Evolutionary conservation across 1,140 invertebrate species (phyloP).

Genomic region (Drosophila aff.): DNA sequence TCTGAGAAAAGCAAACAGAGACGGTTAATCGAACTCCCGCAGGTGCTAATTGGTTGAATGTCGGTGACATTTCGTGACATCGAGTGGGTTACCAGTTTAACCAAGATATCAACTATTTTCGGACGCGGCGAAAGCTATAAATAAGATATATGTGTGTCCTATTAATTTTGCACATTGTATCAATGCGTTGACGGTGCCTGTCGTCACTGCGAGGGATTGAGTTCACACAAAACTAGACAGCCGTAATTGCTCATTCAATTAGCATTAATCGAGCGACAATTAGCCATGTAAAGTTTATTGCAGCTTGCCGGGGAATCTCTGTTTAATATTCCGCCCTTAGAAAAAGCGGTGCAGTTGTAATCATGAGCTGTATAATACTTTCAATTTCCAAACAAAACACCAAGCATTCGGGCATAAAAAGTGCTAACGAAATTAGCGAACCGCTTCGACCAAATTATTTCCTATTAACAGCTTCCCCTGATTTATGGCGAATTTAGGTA

Average conservation of each 20-base stretch:
- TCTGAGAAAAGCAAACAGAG: slow-evolving; percentile 16
- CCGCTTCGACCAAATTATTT: slow-evolving; percentile 7
- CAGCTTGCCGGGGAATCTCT: not conserved
- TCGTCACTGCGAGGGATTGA: slow-evolving; percentile 29
- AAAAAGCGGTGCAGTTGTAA: slow-evolving; percentile 11
- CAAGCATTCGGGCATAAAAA: slow-evolving; percentile 16
- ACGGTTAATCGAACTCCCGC: slow-evolving; percentile 18
- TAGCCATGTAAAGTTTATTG: slow-evolving; percentile 44
- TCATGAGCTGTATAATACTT: not conserved
- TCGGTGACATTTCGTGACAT: slow-evolving; percentile 34
- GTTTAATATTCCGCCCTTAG: not conserved
- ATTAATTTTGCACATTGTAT: slow-evolving; percentile 28
- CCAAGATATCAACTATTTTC: slow-evolving; percentile 45
- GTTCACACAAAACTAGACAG: slow-evolving; percentile 17
- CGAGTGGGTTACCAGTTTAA: slow-evolving; percentile 32
- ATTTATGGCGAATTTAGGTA: slow-evolving; percentile 23
- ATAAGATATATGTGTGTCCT: slow-evolving; percentile 27
- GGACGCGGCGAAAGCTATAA: slow-evolving; percentile 48
- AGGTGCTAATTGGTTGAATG: slow-evolving; percentile 36
- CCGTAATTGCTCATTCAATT: slow-evolving; percentile 53
- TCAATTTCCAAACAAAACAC: slow-evolving; percentile 20
- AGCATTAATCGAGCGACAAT: slow-evolving; percentile 59
- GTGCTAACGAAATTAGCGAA: slow-evolving; percentile 25
- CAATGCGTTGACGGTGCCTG: slow-evolving; percentile 16
- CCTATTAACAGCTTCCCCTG: slow-evolving; percentile 18